phyloP scores from a whole-genome alignment of 2,113 vertebrate species.

The Pipra filicauda region DNA sequence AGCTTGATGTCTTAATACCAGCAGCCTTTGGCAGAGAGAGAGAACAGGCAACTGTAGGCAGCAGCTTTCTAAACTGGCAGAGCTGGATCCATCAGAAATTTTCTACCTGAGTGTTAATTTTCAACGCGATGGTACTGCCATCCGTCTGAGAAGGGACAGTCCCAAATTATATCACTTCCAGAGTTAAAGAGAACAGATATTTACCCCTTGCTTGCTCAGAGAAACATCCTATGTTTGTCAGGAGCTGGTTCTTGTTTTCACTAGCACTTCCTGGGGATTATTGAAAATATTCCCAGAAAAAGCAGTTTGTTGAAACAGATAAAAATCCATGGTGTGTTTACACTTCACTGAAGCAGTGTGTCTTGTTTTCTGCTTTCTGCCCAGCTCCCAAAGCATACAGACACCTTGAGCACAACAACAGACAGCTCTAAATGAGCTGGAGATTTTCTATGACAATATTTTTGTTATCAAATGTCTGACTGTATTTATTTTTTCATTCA shows the following conservation, averaged over 20 bases:
- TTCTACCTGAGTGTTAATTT: not conserved
- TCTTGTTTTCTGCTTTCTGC: not conserved
- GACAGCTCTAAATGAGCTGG: not conserved
- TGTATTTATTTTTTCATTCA: constrained; percentile 21
- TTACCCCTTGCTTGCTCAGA: not conserved
- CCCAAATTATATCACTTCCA: not conserved
- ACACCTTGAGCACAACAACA: not conserved
- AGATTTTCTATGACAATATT: constrained; percentile 26
- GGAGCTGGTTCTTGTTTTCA: not conserved
- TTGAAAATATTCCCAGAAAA: not conserved
- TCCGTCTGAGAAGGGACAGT: not conserved
- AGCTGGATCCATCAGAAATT: not conserved
- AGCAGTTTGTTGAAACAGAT: not conserved
- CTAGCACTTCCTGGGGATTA: not conserved
- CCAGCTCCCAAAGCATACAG: not conserved
- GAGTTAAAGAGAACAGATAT: not conserved
- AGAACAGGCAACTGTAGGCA: not conserved
- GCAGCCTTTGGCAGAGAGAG: not conserved
- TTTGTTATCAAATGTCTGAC: constrained; percentile 17
- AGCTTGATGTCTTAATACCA: constrained; percentile 29
- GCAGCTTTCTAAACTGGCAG: not conserved
- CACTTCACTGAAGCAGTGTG: not conserved
- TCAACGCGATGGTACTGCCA: fast-evolving
- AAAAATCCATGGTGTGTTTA: not conserved
- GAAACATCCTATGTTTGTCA: not conserved